These are phyloP conservation scores for Nebria salina DNA, from an alignment of 2,888 invertebrate species.

Conservation along the genomic window DNA sequence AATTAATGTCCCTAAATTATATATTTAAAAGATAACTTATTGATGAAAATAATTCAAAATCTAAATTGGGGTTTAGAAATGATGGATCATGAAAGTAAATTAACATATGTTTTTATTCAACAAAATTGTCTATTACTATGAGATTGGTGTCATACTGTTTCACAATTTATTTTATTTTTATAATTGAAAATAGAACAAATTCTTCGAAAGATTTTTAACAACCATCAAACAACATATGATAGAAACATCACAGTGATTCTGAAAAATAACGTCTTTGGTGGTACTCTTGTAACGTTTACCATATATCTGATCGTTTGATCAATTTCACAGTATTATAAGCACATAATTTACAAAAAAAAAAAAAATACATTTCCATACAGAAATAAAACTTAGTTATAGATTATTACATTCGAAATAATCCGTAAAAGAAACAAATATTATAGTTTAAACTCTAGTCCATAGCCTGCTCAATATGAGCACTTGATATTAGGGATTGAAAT, in stretches of 20 bases:
- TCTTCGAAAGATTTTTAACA: constrained; percentile 31
- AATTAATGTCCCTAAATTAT: too few relatives aligned
- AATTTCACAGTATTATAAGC: constrained; percentile 35
- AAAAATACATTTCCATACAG: constrained; percentile 12
- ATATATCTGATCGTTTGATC: constrained; percentile 14
- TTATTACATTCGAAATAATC: constrained; percentile 31
- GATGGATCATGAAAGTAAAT: not conserved
- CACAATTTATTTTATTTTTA: constrained; percentile 18
- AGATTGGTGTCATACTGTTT: constrained; percentile 41
- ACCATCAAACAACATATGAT: constrained; percentile 41
- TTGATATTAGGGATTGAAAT: constrained; percentile 14
- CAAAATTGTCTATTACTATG: constrained; percentile 34
- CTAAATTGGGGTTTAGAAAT: too few relatives aligned
- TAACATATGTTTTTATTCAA: constrained; percentile 25
- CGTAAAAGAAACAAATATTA: constrained; percentile 19
- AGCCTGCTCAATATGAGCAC: constrained; percentile 19
- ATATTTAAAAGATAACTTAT: too few relatives aligned
- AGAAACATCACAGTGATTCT: constrained; percentile 44
- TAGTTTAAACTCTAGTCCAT: constrained; percentile 28
- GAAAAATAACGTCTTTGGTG: constrained; percentile 42
- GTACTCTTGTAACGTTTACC: constrained; percentile 22
- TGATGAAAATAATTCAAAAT: too few relatives aligned
- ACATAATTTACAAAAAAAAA: constrained; percentile 25
- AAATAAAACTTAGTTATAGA: constrained; percentile 28
- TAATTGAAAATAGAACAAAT: constrained; percentile 38